A percentile compares a stretch with the other conserved stretches of the same genome.
Conservation (phyloP, 2,888 invertebrate species). For the Drosophila fungiperda region DNA sequence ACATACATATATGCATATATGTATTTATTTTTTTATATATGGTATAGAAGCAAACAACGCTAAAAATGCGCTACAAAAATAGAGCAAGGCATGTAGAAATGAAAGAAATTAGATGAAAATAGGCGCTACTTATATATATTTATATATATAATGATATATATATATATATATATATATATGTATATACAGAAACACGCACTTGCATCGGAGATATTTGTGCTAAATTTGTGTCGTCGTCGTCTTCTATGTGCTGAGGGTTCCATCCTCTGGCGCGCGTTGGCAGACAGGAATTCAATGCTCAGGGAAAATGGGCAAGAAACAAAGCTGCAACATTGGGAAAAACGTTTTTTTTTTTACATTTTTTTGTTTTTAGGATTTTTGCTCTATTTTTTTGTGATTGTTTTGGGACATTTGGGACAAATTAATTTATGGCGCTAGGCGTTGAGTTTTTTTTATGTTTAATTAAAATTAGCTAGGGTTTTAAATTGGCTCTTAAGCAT, state of each 20-base stretch:
- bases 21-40: conserved; percentile 37
- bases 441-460: conserved; percentile 23
- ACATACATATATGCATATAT: conserved; percentile 8
- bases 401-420: conserved; percentile 60
- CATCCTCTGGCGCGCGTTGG: conserved; percentile 49
- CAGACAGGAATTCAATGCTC: conserved; percentile 71
- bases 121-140: conserved; percentile 68
- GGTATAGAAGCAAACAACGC: conserved; percentile 61
- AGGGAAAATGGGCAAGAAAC: conserved; percentile 52
- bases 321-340: conserved; percentile 57
- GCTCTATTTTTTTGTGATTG: conserved; percentile 14
- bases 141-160: conserved; percentile 10
- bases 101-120: conserved; percentile 78
- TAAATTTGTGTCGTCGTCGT: conserved; percentile 46
- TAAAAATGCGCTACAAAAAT: conserved; percentile 75
- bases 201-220: conserved; percentile 64
- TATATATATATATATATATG: conserved; percentile 11
- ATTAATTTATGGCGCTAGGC: conserved; percentile 58
- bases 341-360: conserved; percentile 18
- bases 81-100: conserved; percentile 75
- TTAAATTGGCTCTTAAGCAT: conserved; percentile 31
- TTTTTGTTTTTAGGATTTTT: conserved; percentile 18
- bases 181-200: conserved; percentile 19
- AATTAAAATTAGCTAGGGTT: conserved; percentile 26
- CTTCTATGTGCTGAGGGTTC: conserved; percentile 39